phyloP scores from a whole-genome alignment of 2,888 invertebrate genomes.

The Melinaea menophilus region DNA sequence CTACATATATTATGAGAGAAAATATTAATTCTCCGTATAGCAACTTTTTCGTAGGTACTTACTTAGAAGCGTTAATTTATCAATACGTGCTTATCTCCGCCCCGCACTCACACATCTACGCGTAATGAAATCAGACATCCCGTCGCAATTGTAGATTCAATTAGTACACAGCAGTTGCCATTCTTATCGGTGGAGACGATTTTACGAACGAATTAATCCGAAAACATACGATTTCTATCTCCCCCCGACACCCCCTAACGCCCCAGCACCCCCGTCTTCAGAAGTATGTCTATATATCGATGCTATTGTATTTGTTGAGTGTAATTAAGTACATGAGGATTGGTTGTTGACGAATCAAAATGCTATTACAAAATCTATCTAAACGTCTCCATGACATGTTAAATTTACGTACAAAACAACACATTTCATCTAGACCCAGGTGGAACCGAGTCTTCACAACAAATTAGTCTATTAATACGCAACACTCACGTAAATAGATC shows the following conservation, averaged over 20 bases:
- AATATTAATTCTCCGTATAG: background rate
- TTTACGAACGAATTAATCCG: constrained; percentile 78
- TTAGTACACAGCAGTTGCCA: constrained; percentile 75
- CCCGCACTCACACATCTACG: constrained; percentile 52
- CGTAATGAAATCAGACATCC: constrained; percentile 75
- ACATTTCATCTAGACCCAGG: too few relatives aligned
- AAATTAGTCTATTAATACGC: too few relatives aligned
- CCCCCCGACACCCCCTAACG: constrained; percentile 53
- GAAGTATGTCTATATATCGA: constrained; percentile 57
- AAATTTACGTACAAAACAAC: background rate
- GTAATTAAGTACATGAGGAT: constrained; percentile 68
- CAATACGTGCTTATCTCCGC: constrained; percentile 41
- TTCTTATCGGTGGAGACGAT: constrained; percentile 77
- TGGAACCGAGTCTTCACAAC: too few relatives aligned
- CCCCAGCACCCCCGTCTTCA: constrained; percentile 49
- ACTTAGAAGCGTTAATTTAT: constrained; percentile 33
- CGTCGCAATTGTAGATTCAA: constrained; percentile 76
- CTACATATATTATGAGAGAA: constrained; percentile 2
- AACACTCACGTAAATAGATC: too few relatives aligned
- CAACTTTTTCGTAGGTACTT: constrained; percentile 29
- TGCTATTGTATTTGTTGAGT: constrained; percentile 66
- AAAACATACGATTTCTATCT: constrained; percentile 77
- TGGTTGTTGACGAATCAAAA: constrained; percentile 28
- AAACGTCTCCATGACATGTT: background rate
- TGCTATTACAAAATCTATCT: constrained; percentile 11